Percentiles rank a stretch among this genome's conserved stretches.
phyloP scores from a whole-genome alignment of 2,113 vertebrate species.

The Campylomormyrus numenius region DNA sequence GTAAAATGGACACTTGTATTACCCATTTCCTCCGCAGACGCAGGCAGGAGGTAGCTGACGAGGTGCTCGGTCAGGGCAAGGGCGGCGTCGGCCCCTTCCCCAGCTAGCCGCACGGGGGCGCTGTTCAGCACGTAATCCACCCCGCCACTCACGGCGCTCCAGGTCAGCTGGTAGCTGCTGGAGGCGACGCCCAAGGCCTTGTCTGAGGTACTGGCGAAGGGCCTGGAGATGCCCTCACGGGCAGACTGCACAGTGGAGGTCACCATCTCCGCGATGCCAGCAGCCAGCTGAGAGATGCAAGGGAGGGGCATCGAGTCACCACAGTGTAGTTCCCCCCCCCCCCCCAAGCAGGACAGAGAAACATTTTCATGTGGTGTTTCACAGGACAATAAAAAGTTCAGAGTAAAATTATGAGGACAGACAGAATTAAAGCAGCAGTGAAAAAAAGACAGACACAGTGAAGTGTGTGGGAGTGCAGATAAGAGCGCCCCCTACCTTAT shows the following conservation, averaged over 20 bases:
- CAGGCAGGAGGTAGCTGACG: conserved; percentile 57
- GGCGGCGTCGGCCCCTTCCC: conserved; percentile 48
- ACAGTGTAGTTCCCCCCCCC: neutral
- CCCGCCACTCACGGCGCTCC: conserved; percentile 43
- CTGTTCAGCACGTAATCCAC: conserved; percentile 50
- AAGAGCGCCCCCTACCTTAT: conserved; percentile 53
- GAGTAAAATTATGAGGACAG: neutral
- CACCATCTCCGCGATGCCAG: conserved; percentile 61
- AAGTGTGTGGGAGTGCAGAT: neutral
- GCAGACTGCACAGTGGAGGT: conserved; percentile 54
- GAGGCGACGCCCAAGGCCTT: conserved; percentile 50
- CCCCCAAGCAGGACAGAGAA: neutral
- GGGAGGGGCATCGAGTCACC: neutral
- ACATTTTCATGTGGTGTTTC: neutral
- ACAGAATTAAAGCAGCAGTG: neutral
- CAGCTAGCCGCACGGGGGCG: conserved; percentile 53
- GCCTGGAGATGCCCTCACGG: conserved; percentile 53
- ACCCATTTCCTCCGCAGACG: conserved; percentile 55
- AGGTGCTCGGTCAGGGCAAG: conserved; percentile 59
- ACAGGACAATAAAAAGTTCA: neutral
- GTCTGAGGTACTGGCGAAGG: conserved; percentile 50
- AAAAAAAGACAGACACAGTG: neutral
- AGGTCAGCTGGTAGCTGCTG: conserved; percentile 47
- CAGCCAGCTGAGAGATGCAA: conserved; percentile 50
- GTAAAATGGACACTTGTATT: neutral